Evolutionary conservation across 2,888 invertebrate genomes (phyloP).

Genomic region (Colostygia pectinataria): DNA sequence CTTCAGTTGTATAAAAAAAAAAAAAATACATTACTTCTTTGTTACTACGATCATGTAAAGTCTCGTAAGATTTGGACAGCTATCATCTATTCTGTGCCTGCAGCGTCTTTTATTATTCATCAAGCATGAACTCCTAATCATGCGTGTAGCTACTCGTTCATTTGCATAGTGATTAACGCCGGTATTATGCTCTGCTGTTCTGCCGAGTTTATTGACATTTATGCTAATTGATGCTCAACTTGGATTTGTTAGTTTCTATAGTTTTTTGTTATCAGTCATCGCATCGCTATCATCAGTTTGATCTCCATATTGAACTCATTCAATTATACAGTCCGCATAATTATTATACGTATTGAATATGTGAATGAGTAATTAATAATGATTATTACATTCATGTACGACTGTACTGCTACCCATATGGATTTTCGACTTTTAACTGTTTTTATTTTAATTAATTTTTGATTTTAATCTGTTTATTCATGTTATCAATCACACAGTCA

Average conservation of each 20-base stretch:
- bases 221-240: conserved; percentile 21
- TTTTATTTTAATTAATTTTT: neutral
- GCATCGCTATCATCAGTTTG: neutral
- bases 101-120: conserved; percentile 25
- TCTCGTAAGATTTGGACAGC: neutral
- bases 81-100: conserved; percentile 4
- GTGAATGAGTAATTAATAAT: too few relatives aligned
- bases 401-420: too few relatives aligned
- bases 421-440: too few relatives aligned
- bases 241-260: neutral
- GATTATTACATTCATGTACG: too few relatives aligned
- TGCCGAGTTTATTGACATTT: conserved; percentile 30
- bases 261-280: neutral
- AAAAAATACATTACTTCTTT: too few relatives aligned
- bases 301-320: neutral
- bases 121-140: conserved; percentile 27
- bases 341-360: too few relatives aligned
- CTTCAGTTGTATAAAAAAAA: too few relatives aligned
- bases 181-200: conserved; percentile 19
- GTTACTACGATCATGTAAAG: neutral
- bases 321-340: too few relatives aligned
- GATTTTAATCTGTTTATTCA: too few relatives aligned
- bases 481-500: too few relatives aligned
- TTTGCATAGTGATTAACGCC: conserved; percentile 30
- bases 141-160: conserved; percentile 20